Conservation (phyloP, 2,888 invertebrate species). For the Tachina lurida region DNA sequence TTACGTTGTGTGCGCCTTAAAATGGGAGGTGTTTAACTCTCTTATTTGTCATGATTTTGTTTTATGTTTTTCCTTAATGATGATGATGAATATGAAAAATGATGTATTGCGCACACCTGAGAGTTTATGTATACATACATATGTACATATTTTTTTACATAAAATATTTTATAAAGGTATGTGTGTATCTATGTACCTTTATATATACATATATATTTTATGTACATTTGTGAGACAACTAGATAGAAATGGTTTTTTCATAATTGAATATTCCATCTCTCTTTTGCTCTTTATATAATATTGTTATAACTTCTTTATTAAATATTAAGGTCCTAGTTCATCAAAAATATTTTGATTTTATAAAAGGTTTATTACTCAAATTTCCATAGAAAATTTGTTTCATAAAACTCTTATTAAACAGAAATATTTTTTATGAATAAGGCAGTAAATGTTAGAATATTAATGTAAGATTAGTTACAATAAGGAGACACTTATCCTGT, state of each 20-base stretch:
- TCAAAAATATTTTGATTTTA: too few species aligned
- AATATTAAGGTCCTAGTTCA: too few species aligned
- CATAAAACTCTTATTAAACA: too few species aligned
- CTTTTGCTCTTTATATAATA: slow-evolving; percentile 49
- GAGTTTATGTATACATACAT: background rate
- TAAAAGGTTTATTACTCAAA: too few species aligned
- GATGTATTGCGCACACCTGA: slow-evolving; percentile 74
- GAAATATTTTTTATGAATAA: too few species aligned
- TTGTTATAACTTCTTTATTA: too few species aligned
- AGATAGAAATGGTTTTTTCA: slow-evolving; percentile 54
- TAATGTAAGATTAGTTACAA: too few species aligned
- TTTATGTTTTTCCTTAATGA: slow-evolving; percentile 5
- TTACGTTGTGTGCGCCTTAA: slow-evolving; percentile 45
- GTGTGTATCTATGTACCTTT: slow-evolving; percentile 15
- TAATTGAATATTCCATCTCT: slow-evolving; percentile 36
- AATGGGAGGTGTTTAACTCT: slow-evolving; percentile 69
- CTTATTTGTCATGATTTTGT: slow-evolving; percentile 63
- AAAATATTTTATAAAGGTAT: background rate
- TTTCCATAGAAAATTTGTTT: too few species aligned
- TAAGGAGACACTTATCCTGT: too few species aligned
- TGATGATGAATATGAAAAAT: slow-evolving; percentile 53
- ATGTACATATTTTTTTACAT: background rate
- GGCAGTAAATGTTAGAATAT: too few species aligned
- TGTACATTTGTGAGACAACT: slow-evolving; percentile 3
- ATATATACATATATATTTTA: slow-evolving; percentile 2